A percentile compares a stretch with the other conserved stretches of the same genome.
phyloP scores from a whole-genome alignment of 2,113 vertebrate genomes.

The Asarcornis scutulata region DNA sequence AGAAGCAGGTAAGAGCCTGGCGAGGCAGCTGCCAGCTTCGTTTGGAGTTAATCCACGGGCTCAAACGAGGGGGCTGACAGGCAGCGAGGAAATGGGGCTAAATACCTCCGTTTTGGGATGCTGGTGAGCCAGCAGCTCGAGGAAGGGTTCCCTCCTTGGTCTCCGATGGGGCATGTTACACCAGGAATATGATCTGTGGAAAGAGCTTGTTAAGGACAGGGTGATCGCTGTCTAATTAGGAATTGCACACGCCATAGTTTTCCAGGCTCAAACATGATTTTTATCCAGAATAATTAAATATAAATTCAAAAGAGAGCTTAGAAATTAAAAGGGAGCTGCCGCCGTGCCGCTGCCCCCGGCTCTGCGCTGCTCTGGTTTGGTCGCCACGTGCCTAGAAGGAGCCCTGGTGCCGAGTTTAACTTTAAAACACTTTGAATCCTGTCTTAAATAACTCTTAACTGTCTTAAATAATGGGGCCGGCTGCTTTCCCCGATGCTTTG shows the following conservation, averaged over 20 bases:
- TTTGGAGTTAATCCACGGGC: background rate
- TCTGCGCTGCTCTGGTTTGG: background rate
- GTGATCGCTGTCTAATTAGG: background rate
- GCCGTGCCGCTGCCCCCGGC: rapidly evolving
- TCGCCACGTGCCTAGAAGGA: background rate
- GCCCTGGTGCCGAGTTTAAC: rapidly evolving
- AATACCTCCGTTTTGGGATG: background rate
- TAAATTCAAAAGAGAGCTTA: background rate
- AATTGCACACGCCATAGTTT: rapidly evolving
- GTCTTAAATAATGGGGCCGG: background rate
- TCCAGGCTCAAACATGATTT: background rate
- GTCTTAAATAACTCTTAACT: background rate
- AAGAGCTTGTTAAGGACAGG: background rate
- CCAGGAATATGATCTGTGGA: background rate
- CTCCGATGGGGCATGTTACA: background rate
- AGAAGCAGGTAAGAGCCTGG: no score
- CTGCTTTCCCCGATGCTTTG: background rate
- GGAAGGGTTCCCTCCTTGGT: background rate
- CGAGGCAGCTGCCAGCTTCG: background rate
- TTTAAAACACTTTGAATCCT: background rate
- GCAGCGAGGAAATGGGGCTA: background rate
- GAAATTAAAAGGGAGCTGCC: no score
- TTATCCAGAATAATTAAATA: background rate
- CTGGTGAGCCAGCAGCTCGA: background rate
- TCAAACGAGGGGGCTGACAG: background rate